Evolutionary conservation across 2,113 vertebrate species (phyloP), one percentile per base, ranked within the genome.

Genomic region (Acanthochromis polyacanthus): DNA sequence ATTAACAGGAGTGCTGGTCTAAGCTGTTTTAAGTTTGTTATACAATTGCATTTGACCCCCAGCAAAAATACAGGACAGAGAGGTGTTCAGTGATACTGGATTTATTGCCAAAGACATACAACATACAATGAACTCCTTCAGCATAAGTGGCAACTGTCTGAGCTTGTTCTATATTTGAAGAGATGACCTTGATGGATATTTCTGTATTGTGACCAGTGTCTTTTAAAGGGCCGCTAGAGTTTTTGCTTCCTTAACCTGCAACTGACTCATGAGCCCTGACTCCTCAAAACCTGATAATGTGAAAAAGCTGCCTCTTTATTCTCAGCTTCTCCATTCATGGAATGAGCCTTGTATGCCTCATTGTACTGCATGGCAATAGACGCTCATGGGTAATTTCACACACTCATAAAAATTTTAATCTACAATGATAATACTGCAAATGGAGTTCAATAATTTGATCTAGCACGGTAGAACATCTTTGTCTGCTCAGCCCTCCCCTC

Each of bases 371-470:
- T 57, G 32, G 79, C 80, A 70, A 86, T 83, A 66, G 78, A 68
- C 15, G 32, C 89, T 84, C 89, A 91, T 59, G 88, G 89, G 81
- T 90, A 85, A 91, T 92, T 90, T 89, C 84, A 82, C 86, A 79
- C 71, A 53, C 80, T 87, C 85, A 74, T 91, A 87, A 92, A 89
- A 91, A 84, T 86, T 86, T 90, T 91, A 85, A 92, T 90, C 86
- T 91, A 45, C 74, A 87, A 72, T 79, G 84, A 91, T 90, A 91
- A 90, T 87, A 70, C 77, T 72, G 71, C 66, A 87, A 88, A 91
- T 88, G 61, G 74, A 89, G 87, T 83, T 82, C 80, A 71, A 85
- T 86, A 77, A 87, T 88, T 84, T 88, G 79, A 84, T 90, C 69
- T 89, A 80, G 75, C 58, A 62, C 52, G 65, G 67, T 86, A 65